Evolutionary conservation across 2,888 invertebrate species (phyloP), one percentile per base, ranked within the genome.

Genomic region (Chloromyia formosa): DNA sequence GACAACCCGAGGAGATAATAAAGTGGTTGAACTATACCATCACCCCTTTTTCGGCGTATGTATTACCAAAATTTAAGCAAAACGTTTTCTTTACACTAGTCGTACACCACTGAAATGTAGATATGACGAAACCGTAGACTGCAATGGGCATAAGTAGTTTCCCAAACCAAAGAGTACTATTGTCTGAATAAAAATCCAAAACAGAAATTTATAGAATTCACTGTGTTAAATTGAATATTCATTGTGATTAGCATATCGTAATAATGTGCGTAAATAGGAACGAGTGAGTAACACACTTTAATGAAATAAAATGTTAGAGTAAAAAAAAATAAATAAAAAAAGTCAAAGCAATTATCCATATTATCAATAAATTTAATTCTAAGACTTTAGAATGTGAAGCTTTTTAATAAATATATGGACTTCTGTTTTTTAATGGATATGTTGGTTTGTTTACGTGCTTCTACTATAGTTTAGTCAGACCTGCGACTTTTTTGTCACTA

Each of bases 231-330:
- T 62, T 2, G 16, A 40, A 16, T 62, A 40, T 49, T 12, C 49
- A 60, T 23, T 71, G 71, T 71, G 71, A 71, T 58, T 71, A 71
- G 56, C 56, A 71, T 71, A 71, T 58, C 71, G 27, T 58, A 71
- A 20, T 40, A 12, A 56, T 40, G 62, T 20, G 18, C 18, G 56
- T 56, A 20, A n/a, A n/a, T 56, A 49, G n/a, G 9, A 16, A 66
- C 9, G 23, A 66, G 45, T 66, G 45, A 45, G 12, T 16, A 49
- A 66, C 5, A 16, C 22, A 66, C 45, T 66, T 66, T 66, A 62
- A n/a, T 66, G 22, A 20, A n/a, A 23, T n/a, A 35, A 35, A 35
- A 2, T 35, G 27, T 35, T 35, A 4, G 7, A 7, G 7, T 4
- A 35, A 35, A 4, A 35, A 35, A 35, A 35, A 4, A 35, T 4